Evolutionary conservation across 2,797 vertebrate species (phyloP).

Genomic region (Mastacembelus armatus): DNA sequence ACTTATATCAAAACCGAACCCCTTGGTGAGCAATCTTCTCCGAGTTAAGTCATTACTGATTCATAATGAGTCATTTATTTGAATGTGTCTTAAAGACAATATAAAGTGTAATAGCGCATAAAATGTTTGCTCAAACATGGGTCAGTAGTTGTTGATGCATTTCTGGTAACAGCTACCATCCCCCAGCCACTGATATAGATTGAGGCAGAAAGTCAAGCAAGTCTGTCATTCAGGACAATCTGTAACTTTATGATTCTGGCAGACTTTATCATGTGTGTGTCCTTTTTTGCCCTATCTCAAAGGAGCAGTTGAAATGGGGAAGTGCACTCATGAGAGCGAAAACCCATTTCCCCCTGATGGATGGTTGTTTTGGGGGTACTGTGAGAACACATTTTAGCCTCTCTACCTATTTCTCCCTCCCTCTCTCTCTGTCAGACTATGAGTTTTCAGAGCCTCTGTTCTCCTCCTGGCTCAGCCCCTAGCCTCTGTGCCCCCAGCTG

Average conservation of each 20-base stretch:
- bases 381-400: slow-evolving; percentile 26
- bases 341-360: slow-evolving; percentile 3
- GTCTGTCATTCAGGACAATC: slow-evolving; percentile 35
- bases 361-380: slow-evolving; percentile 17
- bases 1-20: slow-evolving; percentile 7
- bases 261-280: slow-evolving; percentile 25
- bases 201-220: slow-evolving; percentile 26
- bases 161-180: slow-evolving; percentile 1
- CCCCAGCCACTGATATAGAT: slow-evolving; percentile 9
- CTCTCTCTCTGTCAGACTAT: slow-evolving; percentile 12
- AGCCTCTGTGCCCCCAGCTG: slow-evolving; percentile 28
- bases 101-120: slow-evolving; percentile 5
- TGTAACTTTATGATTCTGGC: slow-evolving; percentile 41
- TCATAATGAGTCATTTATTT: slow-evolving; percentile 12
- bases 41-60: slow-evolving; percentile 2
- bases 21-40: slow-evolving; percentile 7
- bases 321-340: slow-evolving; percentile 1
- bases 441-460: slow-evolving; percentile 49
- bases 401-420: not conserved
- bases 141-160: slow-evolving; percentile 13
- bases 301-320: slow-evolving; percentile 28
- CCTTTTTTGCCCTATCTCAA: slow-evolving; percentile 39
- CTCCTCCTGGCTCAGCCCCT: slow-evolving; percentile 37
- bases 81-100: not conserved
- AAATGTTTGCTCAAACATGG: slow-evolving; percentile 16